phyloP scores from a whole-genome alignment of 2,113 vertebrate species.

The Apus apus region DNA sequence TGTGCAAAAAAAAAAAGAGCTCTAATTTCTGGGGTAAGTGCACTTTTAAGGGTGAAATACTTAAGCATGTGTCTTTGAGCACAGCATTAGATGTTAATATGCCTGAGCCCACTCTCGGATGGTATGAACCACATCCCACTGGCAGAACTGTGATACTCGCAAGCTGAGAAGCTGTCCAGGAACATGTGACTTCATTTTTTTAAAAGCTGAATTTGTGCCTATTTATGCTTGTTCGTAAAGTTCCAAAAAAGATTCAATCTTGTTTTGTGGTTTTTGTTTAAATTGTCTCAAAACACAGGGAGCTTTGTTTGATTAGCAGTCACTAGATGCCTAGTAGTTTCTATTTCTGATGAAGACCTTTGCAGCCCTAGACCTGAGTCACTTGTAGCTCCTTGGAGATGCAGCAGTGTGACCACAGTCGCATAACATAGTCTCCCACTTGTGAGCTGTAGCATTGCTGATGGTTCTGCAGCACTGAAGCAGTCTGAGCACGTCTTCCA shows the following conservation, averaged over 20 bases:
- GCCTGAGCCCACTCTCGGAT: background rate
- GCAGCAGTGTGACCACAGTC: background rate
- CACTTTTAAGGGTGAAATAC: conserved; percentile 48
- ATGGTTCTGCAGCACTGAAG: background rate
- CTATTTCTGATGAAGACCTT: background rate
- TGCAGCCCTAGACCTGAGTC: background rate
- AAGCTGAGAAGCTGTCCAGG: background rate
- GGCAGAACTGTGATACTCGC: background rate
- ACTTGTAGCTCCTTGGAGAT: background rate
- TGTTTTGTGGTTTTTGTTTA: background rate
- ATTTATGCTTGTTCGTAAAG: background rate
- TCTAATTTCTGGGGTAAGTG: conserved; percentile 62
- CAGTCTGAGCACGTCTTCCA: background rate
- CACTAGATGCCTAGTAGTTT: background rate
- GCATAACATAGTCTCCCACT: background rate
- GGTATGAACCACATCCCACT: background rate
- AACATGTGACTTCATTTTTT: background rate
- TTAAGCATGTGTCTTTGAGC: conserved; percentile 31
- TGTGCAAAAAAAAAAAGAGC: conserved; percentile 41
- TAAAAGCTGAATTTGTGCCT: background rate
- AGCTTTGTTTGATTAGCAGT: background rate
- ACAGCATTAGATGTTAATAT: background rate
- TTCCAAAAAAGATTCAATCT: background rate
- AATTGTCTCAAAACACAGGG: background rate
- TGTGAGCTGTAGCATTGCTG: background rate